Base-by-base conservation (phyloP, 1,140 invertebrate genomes). In the Drosophila insularis region DNA sequence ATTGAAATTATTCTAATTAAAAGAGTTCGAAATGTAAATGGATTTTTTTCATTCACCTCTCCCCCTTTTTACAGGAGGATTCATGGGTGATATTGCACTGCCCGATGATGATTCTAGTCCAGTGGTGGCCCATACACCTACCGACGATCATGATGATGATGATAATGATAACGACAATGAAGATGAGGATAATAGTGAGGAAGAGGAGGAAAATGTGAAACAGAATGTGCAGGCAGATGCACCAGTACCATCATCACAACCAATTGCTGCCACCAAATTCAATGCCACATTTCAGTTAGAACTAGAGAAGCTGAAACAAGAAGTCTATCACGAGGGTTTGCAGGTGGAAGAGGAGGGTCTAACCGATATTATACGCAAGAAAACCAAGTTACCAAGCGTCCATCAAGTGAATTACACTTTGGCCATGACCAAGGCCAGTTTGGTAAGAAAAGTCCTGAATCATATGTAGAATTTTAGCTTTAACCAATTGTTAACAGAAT, bases 331-430 rank as follows among this genome's bases (percentile, higher is more conserved):
- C 39, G 96, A 97, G 92, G 96, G 96, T 5, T 92, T 96, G 21
- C 96, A 97, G 91, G 95, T 97, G 11, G 96, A 97, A 92, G 96
- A 96, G 80, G 96, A 97, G 92, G 96, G 96, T 21, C 92, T 97
- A 1, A 94, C 95, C 23, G 95, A 96, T 89, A 94, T 94, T 54
- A 92, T 95, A 61, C 93, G 94, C 50, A 95, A 94, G 75, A 94
- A 95, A 89, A 94, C 94, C 0, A 95, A 95, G 79, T 93, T 95
- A 70, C 93, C 94, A 0, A 91, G 92, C 39, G 61, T 56, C 53
- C 61, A 70, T 10, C 66, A 69, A 21, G 71, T 64, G 2, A 69
- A 64, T 7, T 72, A 94, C 76, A 93, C 94, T 71, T 92, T 93
- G 0, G 84, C 92, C 19, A 84, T 13, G 37, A 13, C 32, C 65